A percentile compares a stretch with the other conserved stretches of the same genome.
Conservation (phyloP, 1,140 invertebrate species). For the Akabosia matsudoensis region DNA sequence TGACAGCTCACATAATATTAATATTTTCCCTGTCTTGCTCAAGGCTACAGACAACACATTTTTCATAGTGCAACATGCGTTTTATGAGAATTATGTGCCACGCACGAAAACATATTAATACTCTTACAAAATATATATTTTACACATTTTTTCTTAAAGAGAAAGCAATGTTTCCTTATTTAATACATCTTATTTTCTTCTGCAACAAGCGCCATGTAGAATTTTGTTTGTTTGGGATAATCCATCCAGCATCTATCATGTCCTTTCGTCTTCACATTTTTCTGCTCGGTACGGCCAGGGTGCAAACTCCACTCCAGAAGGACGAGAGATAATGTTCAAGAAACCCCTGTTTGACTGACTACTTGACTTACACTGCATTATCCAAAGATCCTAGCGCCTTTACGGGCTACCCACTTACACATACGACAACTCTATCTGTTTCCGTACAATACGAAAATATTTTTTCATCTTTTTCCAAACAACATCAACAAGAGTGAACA, state of each 20-base stretch:
- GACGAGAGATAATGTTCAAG: too few relatives aligned
- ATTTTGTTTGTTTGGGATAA: background rate
- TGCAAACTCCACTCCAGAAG: too few relatives aligned
- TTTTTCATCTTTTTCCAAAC: background rate
- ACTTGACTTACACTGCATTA: background rate
- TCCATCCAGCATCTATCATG: background rate
- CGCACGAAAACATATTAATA: too few relatives aligned
- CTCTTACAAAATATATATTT: too few relatives aligned
- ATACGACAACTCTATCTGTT: background rate
- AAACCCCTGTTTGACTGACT: background rate
- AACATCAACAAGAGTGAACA: background rate
- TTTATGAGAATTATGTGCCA: background rate
- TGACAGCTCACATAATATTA: background rate
- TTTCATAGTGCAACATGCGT: background rate
- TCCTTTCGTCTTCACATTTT: background rate
- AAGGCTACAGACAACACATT: background rate
- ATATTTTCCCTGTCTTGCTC: background rate
- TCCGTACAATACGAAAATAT: too few relatives aligned
- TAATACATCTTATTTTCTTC: background rate
- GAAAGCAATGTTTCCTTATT: background rate
- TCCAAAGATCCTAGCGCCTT: background rate
- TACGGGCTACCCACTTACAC: too few relatives aligned
- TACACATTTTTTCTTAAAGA: too few relatives aligned
- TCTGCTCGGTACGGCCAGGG: background rate
- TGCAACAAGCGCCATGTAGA: background rate